These are phyloP conservation scores for Erpetoichthys calabaricus DNA, from an alignment of 2,797 vertebrate genomes.

Conservation along the genomic window DNA sequence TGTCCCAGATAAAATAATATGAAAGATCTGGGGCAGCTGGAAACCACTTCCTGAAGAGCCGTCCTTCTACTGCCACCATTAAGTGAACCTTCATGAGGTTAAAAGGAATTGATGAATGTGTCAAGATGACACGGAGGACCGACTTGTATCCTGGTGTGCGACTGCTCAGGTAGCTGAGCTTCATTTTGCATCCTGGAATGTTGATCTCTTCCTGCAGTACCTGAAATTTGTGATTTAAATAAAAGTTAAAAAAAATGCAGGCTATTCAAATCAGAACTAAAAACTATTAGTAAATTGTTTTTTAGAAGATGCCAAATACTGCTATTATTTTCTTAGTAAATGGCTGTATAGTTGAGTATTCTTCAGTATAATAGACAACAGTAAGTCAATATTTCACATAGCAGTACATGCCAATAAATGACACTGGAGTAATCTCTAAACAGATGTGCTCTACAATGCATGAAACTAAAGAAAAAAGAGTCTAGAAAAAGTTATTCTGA, in stretches of 20 bases:
- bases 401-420: too few relatives aligned
- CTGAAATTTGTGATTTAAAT: conserved; percentile 32
- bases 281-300: neutral
- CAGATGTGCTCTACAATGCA: too few relatives aligned
- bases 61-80: conserved; percentile 91
- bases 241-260: conserved; percentile 3
- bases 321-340: too few relatives aligned
- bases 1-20: conserved; percentile 95
- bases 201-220: conserved; percentile 78
- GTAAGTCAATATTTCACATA: too few relatives aligned
- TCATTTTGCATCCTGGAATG: conserved; percentile 77
- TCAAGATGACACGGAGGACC: conserved; percentile 78
- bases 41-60: conserved; percentile 93
- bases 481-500: too few relatives aligned
- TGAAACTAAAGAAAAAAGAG: too few relatives aligned
- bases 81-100: conserved; percentile 98
- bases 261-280: neutral
- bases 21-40: conserved; percentile 77
- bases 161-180: conserved; percentile 82
- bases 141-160: conserved; percentile 88
- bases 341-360: too few relatives aligned
- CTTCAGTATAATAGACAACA: too few relatives aligned
- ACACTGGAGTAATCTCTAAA: too few relatives aligned
- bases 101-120: conserved; percentile 80
- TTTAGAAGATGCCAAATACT: too few relatives aligned